Evolutionary conservation across 2,888 invertebrate species (phyloP).

Genomic region (Machimus rusticus): DNA sequence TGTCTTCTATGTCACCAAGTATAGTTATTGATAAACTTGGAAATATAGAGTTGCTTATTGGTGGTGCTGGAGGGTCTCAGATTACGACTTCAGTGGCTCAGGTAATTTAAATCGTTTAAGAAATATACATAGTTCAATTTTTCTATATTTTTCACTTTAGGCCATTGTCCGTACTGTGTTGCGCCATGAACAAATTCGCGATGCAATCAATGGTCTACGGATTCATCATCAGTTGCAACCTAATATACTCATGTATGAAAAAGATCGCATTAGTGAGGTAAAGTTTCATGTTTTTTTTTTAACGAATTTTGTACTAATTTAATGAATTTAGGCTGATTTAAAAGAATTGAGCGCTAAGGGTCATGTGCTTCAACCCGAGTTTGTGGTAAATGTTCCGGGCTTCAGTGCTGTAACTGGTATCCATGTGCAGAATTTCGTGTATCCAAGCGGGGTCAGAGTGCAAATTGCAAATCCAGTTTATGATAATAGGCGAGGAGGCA

Average conservation of each 20-base stretch:
- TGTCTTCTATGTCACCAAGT: slow-evolving; percentile 88
- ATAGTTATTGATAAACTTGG: slow-evolving; percentile 74
- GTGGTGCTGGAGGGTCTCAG: slow-evolving; percentile 90
- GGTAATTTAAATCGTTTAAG: too few relatives aligned
- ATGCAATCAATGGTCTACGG: too few relatives aligned
- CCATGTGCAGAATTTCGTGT: too few relatives aligned
- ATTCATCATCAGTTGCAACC: slow-evolving; percentile 90
- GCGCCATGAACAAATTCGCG: too few relatives aligned
- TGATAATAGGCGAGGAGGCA: not conserved
- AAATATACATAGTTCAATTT: too few relatives aligned
- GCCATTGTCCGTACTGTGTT: slow-evolving; percentile 63
- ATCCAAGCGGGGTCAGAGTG: not conserved
- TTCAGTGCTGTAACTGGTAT: slow-evolving; percentile 4
- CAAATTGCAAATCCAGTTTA: not conserved
- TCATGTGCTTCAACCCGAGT: not conserved
- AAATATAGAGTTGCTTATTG: slow-evolving; percentile 73
- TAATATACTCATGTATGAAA: slow-evolving; percentile 74
- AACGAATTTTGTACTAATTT: not conserved
- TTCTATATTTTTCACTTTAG: not conserved
- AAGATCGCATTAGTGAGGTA: slow-evolving; percentile 64
- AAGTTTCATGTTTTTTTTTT: too few relatives aligned
- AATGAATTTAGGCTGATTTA: not conserved
- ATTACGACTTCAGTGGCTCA: slow-evolving; percentile 82
- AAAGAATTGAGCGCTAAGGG: not conserved
- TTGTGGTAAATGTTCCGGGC: not conserved